Percentiles rank a stretch among this genome's conserved stretches.
Evolutionary conservation across 2,888 invertebrate species (phyloP).

Genomic region (Dryobotodes eremita): DNA sequence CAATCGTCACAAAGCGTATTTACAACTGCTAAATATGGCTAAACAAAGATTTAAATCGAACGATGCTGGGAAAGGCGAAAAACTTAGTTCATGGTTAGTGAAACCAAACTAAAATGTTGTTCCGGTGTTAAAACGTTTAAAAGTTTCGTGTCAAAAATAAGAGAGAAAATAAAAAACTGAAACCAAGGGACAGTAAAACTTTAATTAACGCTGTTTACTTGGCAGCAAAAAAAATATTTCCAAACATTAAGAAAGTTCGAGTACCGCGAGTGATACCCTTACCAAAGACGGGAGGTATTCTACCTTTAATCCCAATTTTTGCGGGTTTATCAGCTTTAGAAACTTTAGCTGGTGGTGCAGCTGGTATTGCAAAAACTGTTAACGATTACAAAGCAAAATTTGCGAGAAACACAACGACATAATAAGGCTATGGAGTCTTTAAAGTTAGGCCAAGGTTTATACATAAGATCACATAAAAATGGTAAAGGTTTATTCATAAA

Average conservation of each 20-base stretch:
- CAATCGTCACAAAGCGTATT: background rate
- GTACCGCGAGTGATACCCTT: background rate
- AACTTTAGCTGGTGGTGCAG: conserved; percentile 14
- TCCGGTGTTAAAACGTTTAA: background rate
- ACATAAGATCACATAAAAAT: no score
- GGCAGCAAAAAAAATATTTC: background rate
- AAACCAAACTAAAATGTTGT: background rate
- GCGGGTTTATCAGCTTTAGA: conserved; percentile 3
- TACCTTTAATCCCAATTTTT: no score
- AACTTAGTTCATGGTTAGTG: background rate
- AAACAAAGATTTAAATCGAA: background rate
- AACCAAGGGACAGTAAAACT: background rate
- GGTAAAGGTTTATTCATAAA: background rate
- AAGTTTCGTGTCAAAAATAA: background rate
- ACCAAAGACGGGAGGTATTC: no score
- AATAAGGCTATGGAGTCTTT: background rate
- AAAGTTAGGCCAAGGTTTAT: no score
- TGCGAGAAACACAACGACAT: background rate
- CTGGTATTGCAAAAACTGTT: conserved; percentile 7
- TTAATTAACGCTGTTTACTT: background rate
- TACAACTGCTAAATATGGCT: background rate
- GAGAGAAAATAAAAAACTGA: no score
- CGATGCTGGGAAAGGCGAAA: background rate
- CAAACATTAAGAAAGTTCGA: no score
- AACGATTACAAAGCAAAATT: background rate